Conservation (phyloP, 1,140 invertebrate species). For the Calephelis nemesis region DNA sequence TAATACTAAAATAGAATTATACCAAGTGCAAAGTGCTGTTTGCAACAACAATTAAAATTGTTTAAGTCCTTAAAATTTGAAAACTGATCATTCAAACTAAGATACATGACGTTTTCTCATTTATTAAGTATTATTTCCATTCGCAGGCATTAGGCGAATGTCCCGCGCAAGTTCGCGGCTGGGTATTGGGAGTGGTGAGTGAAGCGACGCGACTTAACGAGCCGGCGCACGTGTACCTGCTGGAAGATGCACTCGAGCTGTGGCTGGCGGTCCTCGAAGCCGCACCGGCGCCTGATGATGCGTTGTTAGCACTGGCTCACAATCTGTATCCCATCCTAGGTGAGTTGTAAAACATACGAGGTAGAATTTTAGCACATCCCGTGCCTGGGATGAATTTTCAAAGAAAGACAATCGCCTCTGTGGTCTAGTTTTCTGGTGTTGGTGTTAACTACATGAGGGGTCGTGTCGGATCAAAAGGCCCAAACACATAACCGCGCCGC, state of each 20-base stretch:
- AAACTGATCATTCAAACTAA: no score
- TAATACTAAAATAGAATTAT: no score
- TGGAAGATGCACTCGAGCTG: conserved; percentile 95
- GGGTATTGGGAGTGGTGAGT: conserved; percentile 81
- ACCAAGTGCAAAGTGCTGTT: no score
- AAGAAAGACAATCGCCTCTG: background rate
- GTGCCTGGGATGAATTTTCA: background rate
- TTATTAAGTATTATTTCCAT: no score
- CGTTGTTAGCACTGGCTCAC: conserved; percentile 85
- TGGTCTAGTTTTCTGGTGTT: no score
- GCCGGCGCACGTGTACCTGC: conserved; percentile 90
- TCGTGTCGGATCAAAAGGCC: no score
- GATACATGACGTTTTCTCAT: no score
- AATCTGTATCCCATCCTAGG: conserved; percentile 90
- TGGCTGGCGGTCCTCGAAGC: conserved; percentile 92
- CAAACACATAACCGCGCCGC: no score
- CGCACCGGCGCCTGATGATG: conserved; percentile 76
- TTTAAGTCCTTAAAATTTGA: no score
- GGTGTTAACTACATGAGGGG: no score
- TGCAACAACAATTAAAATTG: no score
- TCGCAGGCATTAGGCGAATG: conserved; percentile 61
- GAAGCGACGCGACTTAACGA: conserved; percentile 90
- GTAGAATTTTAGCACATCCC: background rate
- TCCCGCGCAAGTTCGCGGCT: conserved; percentile 50
- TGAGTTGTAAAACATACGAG: conserved; percentile 51